phyloP scores from a whole-genome alignment of 2,888 invertebrate species.

The Alentia gelatinosa region DNA sequence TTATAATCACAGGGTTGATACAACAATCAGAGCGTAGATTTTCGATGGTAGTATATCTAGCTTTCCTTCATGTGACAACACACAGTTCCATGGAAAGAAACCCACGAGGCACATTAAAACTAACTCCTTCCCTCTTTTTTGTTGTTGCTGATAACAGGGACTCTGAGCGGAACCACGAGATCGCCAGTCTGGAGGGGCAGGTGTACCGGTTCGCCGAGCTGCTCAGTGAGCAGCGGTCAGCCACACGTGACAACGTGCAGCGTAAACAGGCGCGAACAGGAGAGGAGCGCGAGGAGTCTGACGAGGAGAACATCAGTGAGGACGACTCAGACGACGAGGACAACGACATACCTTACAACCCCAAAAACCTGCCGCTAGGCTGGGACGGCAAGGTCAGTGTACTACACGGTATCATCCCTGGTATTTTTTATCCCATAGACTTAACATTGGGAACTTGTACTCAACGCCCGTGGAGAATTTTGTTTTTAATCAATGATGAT shows the following conservation, averaged over 20 bases:
- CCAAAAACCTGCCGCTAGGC: constrained; percentile 98
- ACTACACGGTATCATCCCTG: too few species aligned
- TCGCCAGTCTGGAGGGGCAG: constrained; percentile 93
- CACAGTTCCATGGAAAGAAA: too few species aligned
- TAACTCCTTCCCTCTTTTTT: background rate
- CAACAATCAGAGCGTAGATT: too few species aligned
- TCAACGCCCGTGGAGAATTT: too few species aligned
- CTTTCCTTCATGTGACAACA: too few species aligned
- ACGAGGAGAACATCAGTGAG: constrained; percentile 76
- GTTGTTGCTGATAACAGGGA: constrained; percentile 67
- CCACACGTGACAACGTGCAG: constrained; percentile 99
- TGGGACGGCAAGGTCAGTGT: constrained; percentile 97
- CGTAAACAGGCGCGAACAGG: constrained; percentile 93
- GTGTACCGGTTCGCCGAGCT: constrained; percentile 93
- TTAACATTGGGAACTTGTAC: too few species aligned
- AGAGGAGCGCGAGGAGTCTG: constrained; percentile 88
- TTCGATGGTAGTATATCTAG: too few species aligned
- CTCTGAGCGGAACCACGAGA: constrained; percentile 88
- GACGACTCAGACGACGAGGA: constrained; percentile 83
- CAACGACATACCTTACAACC: constrained; percentile 98
- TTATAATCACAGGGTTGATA: too few species aligned
- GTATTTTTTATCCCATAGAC: too few species aligned
- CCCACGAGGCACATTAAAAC: too few species aligned
- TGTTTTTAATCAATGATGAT: too few species aligned
- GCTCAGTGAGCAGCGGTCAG: constrained; percentile 90